Base-by-base conservation (phyloP, 2,113 vertebrate species). In the Chlamydotis undulata region DNA sequence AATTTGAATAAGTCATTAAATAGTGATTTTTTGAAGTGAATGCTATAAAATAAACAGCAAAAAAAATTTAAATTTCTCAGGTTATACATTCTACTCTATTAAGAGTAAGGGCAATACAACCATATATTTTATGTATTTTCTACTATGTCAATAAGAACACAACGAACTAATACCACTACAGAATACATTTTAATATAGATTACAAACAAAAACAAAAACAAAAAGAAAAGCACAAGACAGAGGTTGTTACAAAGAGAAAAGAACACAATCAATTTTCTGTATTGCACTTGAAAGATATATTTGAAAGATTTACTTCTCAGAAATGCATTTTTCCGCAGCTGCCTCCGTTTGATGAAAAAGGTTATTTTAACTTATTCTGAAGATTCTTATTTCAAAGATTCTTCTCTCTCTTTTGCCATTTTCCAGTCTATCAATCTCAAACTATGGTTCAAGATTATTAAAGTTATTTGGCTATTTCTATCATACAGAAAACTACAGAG, bases 351-450 rank as follows among this genome's bases (percentile, higher is more conserved):
- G 59, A 87, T 55, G 10, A 71, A 96, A 84, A 25, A 28, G 17
- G 14, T 37, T 93, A 65, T 87, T 94, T 91, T 89, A 86, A 93
- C 26, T 73, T 81, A 87, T 90, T 88, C 33, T 75, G 73, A 89
- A 89, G 65, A 87, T 80, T 78, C 6, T 60, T 75, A 25, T 60
- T 2, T 53, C 37, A 29, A 84, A 87, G 12, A 64, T 76, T 86
- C 35, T 75, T 83, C 49, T 86, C 1, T 60, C 23, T 87, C 37
- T 29, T 70, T 93, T 83, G 6, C 15, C 35, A 10, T 90, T 85
- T 94, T 89, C 71, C 22, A 89, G 45, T 3, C 39, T 85, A 85
- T 73, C 49, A 67, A 14, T 83, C 26, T 90, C 52, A 89, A 65
- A 73, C 11, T 43, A n/a, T 37, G 10, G 53, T 61, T 93, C 22